Evolutionary conservation across 2,113 vertebrate genomes (phyloP).

Genomic region (Microcebus ravelobensis): DNA sequence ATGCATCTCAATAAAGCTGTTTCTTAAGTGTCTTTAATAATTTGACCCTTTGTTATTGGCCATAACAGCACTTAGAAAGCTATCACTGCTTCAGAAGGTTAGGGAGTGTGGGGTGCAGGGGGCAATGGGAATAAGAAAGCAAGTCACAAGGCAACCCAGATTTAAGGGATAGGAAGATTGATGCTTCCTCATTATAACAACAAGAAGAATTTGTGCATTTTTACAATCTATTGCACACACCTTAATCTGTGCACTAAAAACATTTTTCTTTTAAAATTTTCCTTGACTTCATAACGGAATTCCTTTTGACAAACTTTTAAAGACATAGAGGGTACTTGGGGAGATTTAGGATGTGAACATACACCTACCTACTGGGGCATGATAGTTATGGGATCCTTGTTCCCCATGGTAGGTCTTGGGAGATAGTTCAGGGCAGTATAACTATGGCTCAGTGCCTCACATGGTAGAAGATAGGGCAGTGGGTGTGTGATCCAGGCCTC

Average conservation of each 20-base stretch:
- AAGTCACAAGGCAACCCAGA: background rate
- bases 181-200: background rate
- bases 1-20: background rate
- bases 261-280: background rate
- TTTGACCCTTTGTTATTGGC: background rate
- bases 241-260: background rate
- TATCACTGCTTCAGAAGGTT: background rate
- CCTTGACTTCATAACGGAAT: background rate
- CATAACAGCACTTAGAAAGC: background rate
- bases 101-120: no score
- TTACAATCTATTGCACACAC: background rate
- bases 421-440: rapidly evolving
- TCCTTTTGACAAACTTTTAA: background rate
- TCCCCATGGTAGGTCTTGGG: background rate
- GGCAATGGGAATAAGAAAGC: background rate
- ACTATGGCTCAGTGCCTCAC: background rate
- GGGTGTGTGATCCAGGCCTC: background rate
- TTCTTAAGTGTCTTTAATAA: background rate
- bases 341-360: background rate
- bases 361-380: background rate
- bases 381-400: background rate
- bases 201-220: background rate
- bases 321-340: background rate
- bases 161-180: background rate
- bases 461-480: background rate